phyloP scores from a whole-genome alignment of 2,113 vertebrate species.

The Epinephelus moara region DNA sequence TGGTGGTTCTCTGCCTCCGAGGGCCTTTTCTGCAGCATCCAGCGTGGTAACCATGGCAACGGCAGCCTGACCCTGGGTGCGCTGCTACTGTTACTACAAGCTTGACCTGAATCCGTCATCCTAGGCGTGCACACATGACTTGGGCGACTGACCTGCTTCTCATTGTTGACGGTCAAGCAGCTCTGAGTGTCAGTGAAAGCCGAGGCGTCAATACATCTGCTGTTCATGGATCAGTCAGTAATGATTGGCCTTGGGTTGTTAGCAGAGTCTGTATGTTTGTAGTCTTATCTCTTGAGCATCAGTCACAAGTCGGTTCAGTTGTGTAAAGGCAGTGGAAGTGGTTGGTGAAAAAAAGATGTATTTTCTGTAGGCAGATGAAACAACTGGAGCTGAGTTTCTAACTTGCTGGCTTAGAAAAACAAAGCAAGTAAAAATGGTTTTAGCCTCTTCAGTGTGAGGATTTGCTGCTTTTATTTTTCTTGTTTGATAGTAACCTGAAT shows the following conservation, averaged over 20 bases:
- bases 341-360: background rate
- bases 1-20: conserved; percentile 78
- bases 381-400: background rate
- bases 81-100: conserved; percentile 71
- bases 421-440: background rate
- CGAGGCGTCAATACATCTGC: background rate
- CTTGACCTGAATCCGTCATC: conserved; percentile 85
- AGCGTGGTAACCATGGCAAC: conserved; percentile 80
- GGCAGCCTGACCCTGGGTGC: conserved; percentile 78
- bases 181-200: background rate
- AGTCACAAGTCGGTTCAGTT: background rate
- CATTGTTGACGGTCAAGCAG: conserved; percentile 45
- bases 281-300: background rate
- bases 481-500: background rate
- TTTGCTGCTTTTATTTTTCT: background rate
- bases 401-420: background rate
- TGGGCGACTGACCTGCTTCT: conserved; percentile 75
- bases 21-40: conserved; percentile 83
- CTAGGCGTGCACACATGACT: conserved; percentile 50
- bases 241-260: conserved; percentile 3
- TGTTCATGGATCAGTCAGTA: conserved; percentile 15
- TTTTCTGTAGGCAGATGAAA: background rate
- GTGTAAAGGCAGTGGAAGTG: background rate
- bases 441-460: background rate
- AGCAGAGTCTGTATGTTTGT: background rate